Base-by-base conservation (phyloP, 1,140 invertebrate genomes). In the Agrilus planipennis region DNA sequence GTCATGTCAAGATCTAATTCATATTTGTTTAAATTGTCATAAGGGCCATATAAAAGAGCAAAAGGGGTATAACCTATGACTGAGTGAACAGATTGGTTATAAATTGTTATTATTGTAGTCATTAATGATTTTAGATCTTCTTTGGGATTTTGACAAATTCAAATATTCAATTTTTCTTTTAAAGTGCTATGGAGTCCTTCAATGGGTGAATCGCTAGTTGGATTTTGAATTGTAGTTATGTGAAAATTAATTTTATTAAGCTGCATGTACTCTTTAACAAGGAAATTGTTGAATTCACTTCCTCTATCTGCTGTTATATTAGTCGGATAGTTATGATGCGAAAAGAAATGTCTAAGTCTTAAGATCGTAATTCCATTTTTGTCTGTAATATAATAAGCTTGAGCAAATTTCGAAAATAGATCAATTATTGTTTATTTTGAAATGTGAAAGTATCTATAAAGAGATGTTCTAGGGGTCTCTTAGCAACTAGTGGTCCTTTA, bases 171-270 rank as follows among this genome's bases (percentile, higher is more conserved):
- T 27, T 51, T 50, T 47, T 56, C 50, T 2, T 50, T 32, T 1
- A 56, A 14, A 4, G 48, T 53, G 9, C 44, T 49, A 41, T 56
- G 54, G 9, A 56, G 12, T 45, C 49, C 38, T 41, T 54, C 48
- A 5, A 49, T 37, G 0, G 48, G 44, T 2, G 34, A 34, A 32
- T 53, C 54, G 11, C 39, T 45, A 30, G 22, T 37, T 2, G 41
- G 41, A 23, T 57, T 50, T 27, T 48, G 22, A 3, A 39, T 42
- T 7, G 46, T 48, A 0, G 42, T 48, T 20, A 32, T 22, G 28
- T 51, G 45, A 10, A 47, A 29, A 34, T 57, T 29, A 11, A 55
- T 55, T 19, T 45, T 43, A 38, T 41, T 46, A 10, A 47, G 27
- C 20, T 44, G 22, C 9, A 25, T 46, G 22, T 47, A 49, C 42